Conservation (phyloP, 2,113 vertebrate species). For the Pungitius pungitius region DNA sequence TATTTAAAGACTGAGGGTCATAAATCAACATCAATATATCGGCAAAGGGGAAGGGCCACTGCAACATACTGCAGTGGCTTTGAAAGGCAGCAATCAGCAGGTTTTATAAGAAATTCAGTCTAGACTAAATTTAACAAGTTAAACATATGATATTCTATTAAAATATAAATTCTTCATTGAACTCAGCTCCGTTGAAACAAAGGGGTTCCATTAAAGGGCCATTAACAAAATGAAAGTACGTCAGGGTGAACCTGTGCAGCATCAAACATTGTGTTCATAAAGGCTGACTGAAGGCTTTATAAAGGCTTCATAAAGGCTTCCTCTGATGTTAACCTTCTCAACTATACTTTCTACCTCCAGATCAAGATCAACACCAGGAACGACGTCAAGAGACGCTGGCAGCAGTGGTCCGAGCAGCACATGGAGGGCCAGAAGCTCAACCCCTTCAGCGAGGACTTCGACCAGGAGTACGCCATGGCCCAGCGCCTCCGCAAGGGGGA, state of each 20-base stretch:
- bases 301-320: not conserved
- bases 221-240: too few species aligned
- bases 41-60: not conserved
- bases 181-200: too few species aligned
- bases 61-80: not conserved
- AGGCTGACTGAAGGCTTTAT: too few species aligned
- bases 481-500: conserved; percentile 82
- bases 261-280: not conserved
- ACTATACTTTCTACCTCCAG: conserved; percentile 40
- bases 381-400: conserved; percentile 82
- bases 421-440: conserved; percentile 81
- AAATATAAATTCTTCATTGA: too few species aligned
- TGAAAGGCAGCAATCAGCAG: not conserved
- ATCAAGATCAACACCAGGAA: conserved; percentile 72
- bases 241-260: too few species aligned
- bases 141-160: not conserved
- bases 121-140: not conserved
- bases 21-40: not conserved
- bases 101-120: not conserved
- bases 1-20: conserved; percentile 40
- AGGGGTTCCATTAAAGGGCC: too few species aligned
- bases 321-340: not conserved
- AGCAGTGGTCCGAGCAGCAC: conserved; percentile 80
- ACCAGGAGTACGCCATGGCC: conserved; percentile 80
- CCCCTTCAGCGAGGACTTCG: conserved; percentile 86